Base-by-base conservation (phyloP, 37 sponge, comb jelly and placozoan genomes). In the Dysidea cf. avara region DNA sequence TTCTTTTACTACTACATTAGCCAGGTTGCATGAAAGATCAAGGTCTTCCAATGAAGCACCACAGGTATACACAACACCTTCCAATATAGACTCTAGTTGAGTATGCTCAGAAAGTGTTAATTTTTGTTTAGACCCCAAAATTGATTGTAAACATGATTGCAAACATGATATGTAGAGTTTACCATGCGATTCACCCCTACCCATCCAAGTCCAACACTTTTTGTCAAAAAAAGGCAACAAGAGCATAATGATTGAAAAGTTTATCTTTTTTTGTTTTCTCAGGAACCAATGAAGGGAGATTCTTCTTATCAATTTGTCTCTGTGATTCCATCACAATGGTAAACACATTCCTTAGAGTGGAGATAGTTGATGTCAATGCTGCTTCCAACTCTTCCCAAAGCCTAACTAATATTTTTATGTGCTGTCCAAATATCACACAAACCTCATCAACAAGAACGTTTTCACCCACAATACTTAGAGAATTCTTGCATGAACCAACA, bases 261-360 rank as follows among this genome's bases (percentile, higher is more conserved):
- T 63, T n/a, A 5, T 63, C 64, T 31, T 29, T 63, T 17, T 57
- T 57, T n/a, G n/a, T n/a, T n/a, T n/a, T n/a, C n/a, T n/a, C n/a
- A n/a, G n/a, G n/a, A n/a, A n/a, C n/a, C n/a, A n/a, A n/a, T n/a
- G n/a, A n/a, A n/a, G n/a, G n/a, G n/a, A n/a, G n/a, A 63, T 63
- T 63, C 9, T 25, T 63, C 13, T 14, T n/a, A n/a, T n/a, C n/a
- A n/a, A n/a, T n/a, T n/a, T n/a, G n/a, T n/a, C n/a, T n/a, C n/a
- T n/a, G n/a, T n/a, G n/a, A n/a, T n/a, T n/a, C n/a, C n/a, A n/a
- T n/a, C n/a, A n/a, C n/a, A n/a, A n/a, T n/a, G n/a, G 64, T 11
- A 14, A 16, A 63, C 16, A 7, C 64, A 63, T 39, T n/a, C 36
- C 13, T 20, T 63, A 14, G 5, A 32, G 7, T 16, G 36, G 9